phyloP scores from a whole-genome alignment of 2,888 invertebrate species.

The Oscheius sp. region DNA sequence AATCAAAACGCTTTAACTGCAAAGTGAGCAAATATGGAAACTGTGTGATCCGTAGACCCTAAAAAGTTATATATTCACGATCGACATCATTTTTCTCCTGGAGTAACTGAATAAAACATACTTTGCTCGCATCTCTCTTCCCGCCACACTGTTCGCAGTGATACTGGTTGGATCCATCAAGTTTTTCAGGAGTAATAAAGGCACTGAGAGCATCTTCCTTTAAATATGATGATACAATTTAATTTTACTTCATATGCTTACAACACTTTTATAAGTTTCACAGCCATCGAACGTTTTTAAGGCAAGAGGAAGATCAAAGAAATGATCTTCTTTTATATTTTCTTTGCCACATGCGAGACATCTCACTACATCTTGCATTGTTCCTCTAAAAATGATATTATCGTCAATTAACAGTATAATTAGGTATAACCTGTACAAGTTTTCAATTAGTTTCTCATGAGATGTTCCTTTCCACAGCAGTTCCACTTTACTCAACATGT shows the following conservation, averaged over 20 bases:
- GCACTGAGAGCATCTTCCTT: constrained; percentile 85
- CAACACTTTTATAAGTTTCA: constrained; percentile 83
- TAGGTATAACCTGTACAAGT: constrained; percentile 79
- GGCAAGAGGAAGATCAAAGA: constrained; percentile 87
- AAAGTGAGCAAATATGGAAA: constrained; percentile 88
- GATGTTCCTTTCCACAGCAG: constrained; percentile 84
- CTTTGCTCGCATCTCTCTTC: constrained; percentile 88
- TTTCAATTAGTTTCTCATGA: constrained; percentile 85
- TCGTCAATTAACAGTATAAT: constrained; percentile 1
- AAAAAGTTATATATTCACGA: constrained; percentile 40
- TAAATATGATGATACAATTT: constrained; percentile 46
- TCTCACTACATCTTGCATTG: constrained; percentile 89
- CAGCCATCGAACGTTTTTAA: constrained; percentile 85
- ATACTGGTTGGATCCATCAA: constrained; percentile 88
- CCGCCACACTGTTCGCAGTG: constrained; percentile 87
- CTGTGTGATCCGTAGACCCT: constrained; percentile 85
- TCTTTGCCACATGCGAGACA: constrained; percentile 85
- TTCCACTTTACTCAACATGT: constrained; percentile 90
- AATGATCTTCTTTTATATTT: constrained; percentile 85
- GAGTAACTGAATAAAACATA: constrained; percentile 44
- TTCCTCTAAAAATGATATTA: constrained; percentile 74
- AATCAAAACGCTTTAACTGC: constrained; percentile 89
- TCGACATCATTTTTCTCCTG: too few species aligned
- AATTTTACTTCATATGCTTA: constrained; percentile 74
- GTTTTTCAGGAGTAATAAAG: constrained; percentile 86